Percentiles rank a stretch among this genome's conserved stretches.
Evolutionary conservation across 2,113 vertebrate genomes (phyloP).

Genomic region (Cyanoliseus patagonus): DNA sequence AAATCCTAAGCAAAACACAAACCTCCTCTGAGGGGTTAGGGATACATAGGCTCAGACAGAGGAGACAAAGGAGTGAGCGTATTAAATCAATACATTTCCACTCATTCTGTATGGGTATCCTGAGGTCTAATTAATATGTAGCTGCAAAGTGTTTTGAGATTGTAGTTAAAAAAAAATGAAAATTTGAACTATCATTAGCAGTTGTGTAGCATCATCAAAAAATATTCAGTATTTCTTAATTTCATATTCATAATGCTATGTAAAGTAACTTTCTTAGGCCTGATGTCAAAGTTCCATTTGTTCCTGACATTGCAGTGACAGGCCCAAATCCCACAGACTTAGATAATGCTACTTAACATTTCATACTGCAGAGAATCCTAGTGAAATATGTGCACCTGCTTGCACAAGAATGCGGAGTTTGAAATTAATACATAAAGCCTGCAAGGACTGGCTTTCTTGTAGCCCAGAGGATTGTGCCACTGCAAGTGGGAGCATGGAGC

Average conservation of each 20-base stretch:
- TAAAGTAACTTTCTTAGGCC: neutral
- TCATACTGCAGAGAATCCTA: neutral
- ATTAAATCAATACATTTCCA: constrained; percentile 35
- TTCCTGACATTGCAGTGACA: neutral
- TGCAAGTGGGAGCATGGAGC: neutral
- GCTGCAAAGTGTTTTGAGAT: neutral
- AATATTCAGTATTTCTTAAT: neutral
- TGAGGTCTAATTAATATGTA: constrained; percentile 2
- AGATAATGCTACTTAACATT: neutral
- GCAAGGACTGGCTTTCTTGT: neutral
- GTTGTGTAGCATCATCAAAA: neutral
- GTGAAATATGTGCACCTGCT: neutral
- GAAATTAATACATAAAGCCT: neutral
- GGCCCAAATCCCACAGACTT: neutral
- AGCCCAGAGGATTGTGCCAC: neutral
- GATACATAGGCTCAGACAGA: neutral
- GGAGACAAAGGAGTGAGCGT: constrained; percentile 10
- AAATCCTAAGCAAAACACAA: neutral
- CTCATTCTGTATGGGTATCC: neutral
- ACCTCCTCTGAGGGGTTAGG: neutral
- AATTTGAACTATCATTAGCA: neutral
- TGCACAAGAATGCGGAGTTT: neutral
- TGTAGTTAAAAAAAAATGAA: neutral
- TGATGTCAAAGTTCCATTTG: neutral
- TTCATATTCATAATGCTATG: neutral